Conservation (phyloP, 2,113 vertebrate genomes). For the Cromileptes altivelis region DNA sequence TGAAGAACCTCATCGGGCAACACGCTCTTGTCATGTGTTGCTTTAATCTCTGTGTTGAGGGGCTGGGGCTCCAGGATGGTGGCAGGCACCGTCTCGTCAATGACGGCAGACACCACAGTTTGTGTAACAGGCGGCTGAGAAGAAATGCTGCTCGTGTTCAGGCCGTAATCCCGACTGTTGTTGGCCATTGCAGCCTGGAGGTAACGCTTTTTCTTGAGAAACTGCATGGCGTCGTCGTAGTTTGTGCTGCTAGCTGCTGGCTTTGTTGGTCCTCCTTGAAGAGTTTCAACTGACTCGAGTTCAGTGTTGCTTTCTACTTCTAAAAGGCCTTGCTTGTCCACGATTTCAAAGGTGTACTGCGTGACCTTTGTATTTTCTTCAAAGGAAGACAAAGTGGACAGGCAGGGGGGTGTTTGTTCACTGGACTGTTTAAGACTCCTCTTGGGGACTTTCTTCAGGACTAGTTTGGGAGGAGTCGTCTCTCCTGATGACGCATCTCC, state of each 20-base stretch:
- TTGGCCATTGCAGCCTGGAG: slow-evolving; percentile 91
- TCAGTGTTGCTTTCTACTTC: slow-evolving; percentile 90
- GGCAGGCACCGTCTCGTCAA: slow-evolving; percentile 91
- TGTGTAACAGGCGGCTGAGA: slow-evolving; percentile 93
- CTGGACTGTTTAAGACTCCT: slow-evolving; percentile 89
- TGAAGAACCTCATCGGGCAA: slow-evolving; percentile 98
- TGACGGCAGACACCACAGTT: slow-evolving; percentile 92
- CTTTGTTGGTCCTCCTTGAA: slow-evolving; percentile 92
- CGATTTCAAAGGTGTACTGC: slow-evolving; percentile 95
- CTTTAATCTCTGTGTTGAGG: slow-evolving; percentile 92
- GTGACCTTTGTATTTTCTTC: slow-evolving; percentile 93
- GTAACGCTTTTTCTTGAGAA: slow-evolving; percentile 98
- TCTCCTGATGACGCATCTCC: slow-evolving; percentile 89
- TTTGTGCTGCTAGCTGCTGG: slow-evolving; percentile 95
- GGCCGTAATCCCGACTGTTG: slow-evolving; percentile 90
- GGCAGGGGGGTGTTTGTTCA: slow-evolving; percentile 88
- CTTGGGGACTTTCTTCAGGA: slow-evolving; percentile 96
- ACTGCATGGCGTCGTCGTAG: slow-evolving; percentile 99
- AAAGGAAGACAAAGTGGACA: slow-evolving; percentile 91
- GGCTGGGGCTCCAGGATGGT: slow-evolving; percentile 93
- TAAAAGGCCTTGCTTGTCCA: slow-evolving; percentile 94
- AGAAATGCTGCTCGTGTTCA: slow-evolving; percentile 93
- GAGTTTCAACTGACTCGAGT: slow-evolving; percentile 91
- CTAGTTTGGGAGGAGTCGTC: slow-evolving; percentile 92
- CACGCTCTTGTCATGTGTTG: slow-evolving; percentile 94